These are phyloP conservation scores for Amphilophus citrinellus DNA, from an alignment of 2,113 vertebrate species.

Conservation along the genomic window DNA sequence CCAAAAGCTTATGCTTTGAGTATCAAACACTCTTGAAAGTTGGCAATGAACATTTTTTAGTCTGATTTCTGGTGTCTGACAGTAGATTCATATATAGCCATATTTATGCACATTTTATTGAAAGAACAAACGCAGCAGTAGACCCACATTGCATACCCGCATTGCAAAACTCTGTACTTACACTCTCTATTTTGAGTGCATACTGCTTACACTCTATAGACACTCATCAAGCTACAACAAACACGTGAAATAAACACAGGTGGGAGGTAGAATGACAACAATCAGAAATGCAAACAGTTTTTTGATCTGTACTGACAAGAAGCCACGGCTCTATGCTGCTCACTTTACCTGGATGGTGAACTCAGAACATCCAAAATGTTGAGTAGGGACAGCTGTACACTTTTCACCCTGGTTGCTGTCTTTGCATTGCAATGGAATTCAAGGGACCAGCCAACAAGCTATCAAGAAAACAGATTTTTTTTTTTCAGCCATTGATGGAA, in stretches of 20 bases:
- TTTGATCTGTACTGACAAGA: background rate
- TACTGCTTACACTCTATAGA: background rate
- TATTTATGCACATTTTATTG: background rate
- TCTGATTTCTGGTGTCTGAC: background rate
- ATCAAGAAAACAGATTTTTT: background rate
- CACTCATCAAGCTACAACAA: slow-evolving; percentile 13
- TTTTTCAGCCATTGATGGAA: background rate
- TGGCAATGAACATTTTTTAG: background rate
- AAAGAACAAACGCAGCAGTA: background rate
- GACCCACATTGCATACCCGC: background rate
- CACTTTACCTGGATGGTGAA: background rate
- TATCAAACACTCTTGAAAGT: background rate
- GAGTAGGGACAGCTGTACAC: background rate
- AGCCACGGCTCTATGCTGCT: background rate
- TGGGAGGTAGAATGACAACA: background rate
- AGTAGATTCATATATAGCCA: background rate
- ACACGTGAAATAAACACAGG: slow-evolving; percentile 5
- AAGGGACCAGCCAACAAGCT: background rate
- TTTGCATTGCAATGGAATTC: background rate
- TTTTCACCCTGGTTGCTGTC: background rate
- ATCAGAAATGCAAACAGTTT: background rate
- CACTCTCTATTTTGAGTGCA: background rate
- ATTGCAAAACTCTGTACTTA: background rate
- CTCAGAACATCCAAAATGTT: background rate
- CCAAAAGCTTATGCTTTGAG: background rate